A percentile compares a stretch with the other conserved stretches of the same genome.
Conservation (phyloP, 2,888 invertebrate genomes). For the Nineta flava region DNA sequence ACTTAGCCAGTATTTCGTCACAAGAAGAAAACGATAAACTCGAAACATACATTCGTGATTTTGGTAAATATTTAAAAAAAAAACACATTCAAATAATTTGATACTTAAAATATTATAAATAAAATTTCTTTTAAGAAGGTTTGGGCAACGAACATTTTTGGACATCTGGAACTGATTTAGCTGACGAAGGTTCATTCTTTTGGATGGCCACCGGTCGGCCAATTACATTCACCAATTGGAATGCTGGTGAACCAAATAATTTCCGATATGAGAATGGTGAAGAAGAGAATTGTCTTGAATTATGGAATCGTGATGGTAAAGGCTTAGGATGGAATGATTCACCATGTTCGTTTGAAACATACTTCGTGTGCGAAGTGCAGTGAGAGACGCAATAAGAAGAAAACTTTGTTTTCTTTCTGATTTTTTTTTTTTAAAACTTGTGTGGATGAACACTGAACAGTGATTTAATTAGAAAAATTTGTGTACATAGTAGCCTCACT, state of each 20-base stretch:
- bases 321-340: constrained; percentile 89
- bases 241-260: constrained; percentile 86
- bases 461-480: too few relatives aligned
- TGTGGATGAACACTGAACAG: too few relatives aligned
- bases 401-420: neutral
- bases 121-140: constrained; percentile 31
- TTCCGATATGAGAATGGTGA: constrained; percentile 87
- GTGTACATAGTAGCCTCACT: too few relatives aligned
- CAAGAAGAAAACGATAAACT: constrained; percentile 83
- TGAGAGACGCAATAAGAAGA: neutral
- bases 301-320: constrained; percentile 85
- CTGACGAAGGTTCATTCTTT: constrained; percentile 81
- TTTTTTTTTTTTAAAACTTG: too few relatives aligned
- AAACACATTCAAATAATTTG: neutral
- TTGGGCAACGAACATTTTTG: constrained; percentile 84
- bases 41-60: constrained; percentile 80
- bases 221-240: constrained; percentile 84
- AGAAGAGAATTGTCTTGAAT: constrained; percentile 79
- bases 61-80: constrained; percentile 40
- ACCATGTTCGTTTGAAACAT: constrained; percentile 85
- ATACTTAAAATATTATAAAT: neutral
- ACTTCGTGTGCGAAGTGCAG: constrained; percentile 78
- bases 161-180: constrained; percentile 83
- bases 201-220: constrained; percentile 87
- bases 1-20: constrained; percentile 74